A percentile compares a stretch with the other conserved stretches of the same genome.
These are phyloP conservation scores for Platanista minor DNA, from an alignment of 2,113 vertebrate genomes.

Conservation along the genomic window DNA sequence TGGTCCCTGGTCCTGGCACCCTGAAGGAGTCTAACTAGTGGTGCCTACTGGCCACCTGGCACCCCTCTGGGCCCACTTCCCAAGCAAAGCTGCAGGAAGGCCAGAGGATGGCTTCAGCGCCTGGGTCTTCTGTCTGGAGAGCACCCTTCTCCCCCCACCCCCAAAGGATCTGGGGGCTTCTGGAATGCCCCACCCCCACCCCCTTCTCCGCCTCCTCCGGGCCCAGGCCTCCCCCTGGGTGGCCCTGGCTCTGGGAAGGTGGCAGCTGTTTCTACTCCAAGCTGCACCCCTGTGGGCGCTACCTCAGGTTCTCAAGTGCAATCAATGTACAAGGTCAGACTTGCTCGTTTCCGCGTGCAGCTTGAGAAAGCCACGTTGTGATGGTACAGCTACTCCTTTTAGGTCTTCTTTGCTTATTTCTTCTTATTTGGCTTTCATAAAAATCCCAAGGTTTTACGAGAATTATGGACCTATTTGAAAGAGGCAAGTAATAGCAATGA, in stretches of 20 bases:
- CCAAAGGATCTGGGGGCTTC: neutral
- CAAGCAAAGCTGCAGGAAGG: no score
- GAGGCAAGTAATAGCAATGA: neutral
- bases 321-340: neutral
- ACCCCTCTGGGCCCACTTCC: neutral
- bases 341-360: neutral
- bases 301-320: neutral
- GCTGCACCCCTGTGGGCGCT: neutral
- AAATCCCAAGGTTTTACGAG: neutral
- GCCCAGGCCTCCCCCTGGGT: neutral
- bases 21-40: neutral
- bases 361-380: neutral
- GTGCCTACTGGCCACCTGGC: neutral
- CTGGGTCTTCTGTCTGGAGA: neutral
- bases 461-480: neutral
- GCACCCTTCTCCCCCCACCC: no score
- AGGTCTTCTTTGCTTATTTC: neutral
- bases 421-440: neutral
- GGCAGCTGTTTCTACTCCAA: neutral
- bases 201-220: neutral
- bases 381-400: neutral
- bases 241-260: neutral
- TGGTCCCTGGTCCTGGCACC: neutral
- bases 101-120: neutral
- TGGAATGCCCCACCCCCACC: neutral